Conservation (phyloP, 1,140 invertebrate species). For the Meteorus sp. region DNA sequence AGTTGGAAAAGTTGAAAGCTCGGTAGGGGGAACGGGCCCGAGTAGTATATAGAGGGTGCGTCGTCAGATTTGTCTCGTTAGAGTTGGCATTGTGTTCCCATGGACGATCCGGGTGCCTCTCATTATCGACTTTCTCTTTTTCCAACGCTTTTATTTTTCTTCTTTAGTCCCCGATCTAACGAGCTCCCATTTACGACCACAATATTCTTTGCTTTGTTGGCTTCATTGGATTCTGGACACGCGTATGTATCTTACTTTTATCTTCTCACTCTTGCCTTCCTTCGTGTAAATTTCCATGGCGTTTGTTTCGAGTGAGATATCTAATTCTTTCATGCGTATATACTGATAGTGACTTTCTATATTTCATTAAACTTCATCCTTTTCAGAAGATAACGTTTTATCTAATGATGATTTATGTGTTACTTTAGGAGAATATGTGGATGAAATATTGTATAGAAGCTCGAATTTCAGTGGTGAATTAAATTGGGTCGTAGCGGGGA, state of each 20-base stretch:
- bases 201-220: slow-evolving; percentile 33
- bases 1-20: slow-evolving; percentile 30
- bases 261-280: too few species aligned
- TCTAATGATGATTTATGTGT: too few species aligned
- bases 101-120: slow-evolving; percentile 43
- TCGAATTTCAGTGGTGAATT: too few species aligned
- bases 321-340: too few species aligned
- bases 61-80: slow-evolving; percentile 60
- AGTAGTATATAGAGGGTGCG: slow-evolving; percentile 38
- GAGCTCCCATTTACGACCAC: slow-evolving; percentile 35
- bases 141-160: slow-evolving; percentile 7
- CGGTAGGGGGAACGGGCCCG: slow-evolving; percentile 26
- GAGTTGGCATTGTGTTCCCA: slow-evolving; percentile 55
- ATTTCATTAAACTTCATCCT: too few species aligned
- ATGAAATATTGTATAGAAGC: too few species aligned
- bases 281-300: too few species aligned
- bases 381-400: too few species aligned
- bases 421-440: too few species aligned
- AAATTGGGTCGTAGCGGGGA: too few species aligned
- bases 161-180: slow-evolving; percentile 33
- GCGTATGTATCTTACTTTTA: slow-evolving; percentile 14
- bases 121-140: slow-evolving; percentile 32
- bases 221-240: slow-evolving; percentile 29
- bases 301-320: too few species aligned
- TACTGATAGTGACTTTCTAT: too few species aligned